Conservation (phyloP, 1,140 invertebrate species). For the Pogonognathellus flavescens region DNA sequence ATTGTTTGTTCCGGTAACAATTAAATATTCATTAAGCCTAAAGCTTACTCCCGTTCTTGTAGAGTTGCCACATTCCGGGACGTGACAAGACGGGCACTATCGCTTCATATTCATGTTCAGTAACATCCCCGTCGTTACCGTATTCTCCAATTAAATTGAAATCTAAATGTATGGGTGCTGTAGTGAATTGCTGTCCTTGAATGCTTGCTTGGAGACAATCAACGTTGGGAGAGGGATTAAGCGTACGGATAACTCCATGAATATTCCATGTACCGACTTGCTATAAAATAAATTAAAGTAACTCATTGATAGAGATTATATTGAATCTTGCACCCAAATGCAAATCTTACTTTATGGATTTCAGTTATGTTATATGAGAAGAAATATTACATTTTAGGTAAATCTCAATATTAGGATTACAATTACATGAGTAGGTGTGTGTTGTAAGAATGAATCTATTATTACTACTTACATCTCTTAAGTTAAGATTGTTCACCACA, state of each 20-base stretch:
- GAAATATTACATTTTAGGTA: too few species aligned
- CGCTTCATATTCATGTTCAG: not conserved
- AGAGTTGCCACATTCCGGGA: not conserved
- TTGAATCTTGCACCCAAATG: too few species aligned
- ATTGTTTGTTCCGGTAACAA: too few species aligned
- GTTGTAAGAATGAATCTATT: too few species aligned
- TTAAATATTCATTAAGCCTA: not conserved
- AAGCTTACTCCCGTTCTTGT: slow-evolving; percentile 1
- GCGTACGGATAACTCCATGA: not conserved
- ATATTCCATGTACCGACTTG: not conserved
- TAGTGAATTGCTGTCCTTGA: not conserved
- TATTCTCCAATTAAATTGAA: not conserved
- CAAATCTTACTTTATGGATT: too few species aligned
- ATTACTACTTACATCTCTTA: not conserved
- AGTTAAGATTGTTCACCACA: not conserved
- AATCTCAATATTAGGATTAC: too few species aligned
- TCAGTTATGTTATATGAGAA: too few species aligned
- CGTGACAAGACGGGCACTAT: not conserved
- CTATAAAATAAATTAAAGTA: not conserved
- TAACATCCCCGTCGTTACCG: not conserved
- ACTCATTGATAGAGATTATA: too few species aligned
- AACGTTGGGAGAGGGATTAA: not conserved
- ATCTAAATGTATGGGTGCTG: not conserved
- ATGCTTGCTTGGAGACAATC: not conserved
- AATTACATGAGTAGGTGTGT: not conserved